Base-by-base conservation (phyloP, 2,888 invertebrate genomes). In the Phortica magna region DNA sequence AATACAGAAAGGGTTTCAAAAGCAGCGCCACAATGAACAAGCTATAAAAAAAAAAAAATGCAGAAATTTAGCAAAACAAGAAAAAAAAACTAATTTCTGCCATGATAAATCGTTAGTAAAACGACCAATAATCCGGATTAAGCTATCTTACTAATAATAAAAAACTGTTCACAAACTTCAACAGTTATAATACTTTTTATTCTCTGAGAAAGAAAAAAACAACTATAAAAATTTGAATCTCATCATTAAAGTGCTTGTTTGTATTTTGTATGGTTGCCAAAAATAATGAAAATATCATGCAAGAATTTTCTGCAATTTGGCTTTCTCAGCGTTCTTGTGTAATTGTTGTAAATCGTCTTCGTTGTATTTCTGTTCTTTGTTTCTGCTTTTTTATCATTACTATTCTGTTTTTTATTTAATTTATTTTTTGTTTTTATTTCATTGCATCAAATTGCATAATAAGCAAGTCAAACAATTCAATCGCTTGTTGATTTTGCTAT, bases 361-460 rank as follows among this genome's bases (percentile, higher is more conserved):
- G 19, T 22, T 48, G 48, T 48, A 6, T 14, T 9, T 48, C 7
- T 48, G 48, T 48, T 48, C 7, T 48, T 0, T 0, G 43, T 43
- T 70, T 76, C 31, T 19, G 19, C n/a, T 48, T 57, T n/a, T 76
- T 59, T 73, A 43, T 48, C 73, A 9, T 59, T 79, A 10, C 41
- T 70, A 19, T n/a, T 72, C 22, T 67, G 39, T 67, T 55, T 41
- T 55, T 19, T n/a, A 1, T 42, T 43, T 5, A 14, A 57, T 31
- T 43, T 10, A 10, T 41, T 19, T 39, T 61, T 41, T 53, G 42
- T 78, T 79, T 79, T 77, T 81, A 64, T 83, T 71, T 77, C 77
- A 84, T 79, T 48, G 80, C 83, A 82, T 82, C 80, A 84, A 84
- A 84, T 87, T 87, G 85, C 85, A 87, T 87, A 85, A 87, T 85